Base-by-base conservation (phyloP, 2,888 invertebrate genomes). In the Oligia strigilis region DNA sequence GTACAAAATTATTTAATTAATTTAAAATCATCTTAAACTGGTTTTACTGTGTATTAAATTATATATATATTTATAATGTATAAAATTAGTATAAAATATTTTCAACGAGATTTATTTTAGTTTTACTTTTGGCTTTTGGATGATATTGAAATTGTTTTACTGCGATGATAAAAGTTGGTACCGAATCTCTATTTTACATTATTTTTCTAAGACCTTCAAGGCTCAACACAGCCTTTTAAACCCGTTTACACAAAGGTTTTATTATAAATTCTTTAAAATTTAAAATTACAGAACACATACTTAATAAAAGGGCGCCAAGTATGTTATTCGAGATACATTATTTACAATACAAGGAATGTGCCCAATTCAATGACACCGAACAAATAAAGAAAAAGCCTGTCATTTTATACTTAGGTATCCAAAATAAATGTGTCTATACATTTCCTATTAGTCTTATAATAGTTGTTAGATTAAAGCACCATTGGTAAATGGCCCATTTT, bases 21-120 rank as follows among this genome's bases (percentile, higher is more conserved):
- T 23, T 23, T 58, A 23, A 9, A 23, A 58, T 58, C 3, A 1
- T 23, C 58, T 9, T 58, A 23, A 58, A 23, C 58, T 9, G 58
- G 23, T 9, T 23, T 58, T 23, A 58, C 23, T 58, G 58, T 58
- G 60, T 49, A 58, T 46, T 29, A 29, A 29, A 29, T 29, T 1
- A 29, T 29, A 29, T 36, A n/a, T 14, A 36, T 36, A 13, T 6
- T 23, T n/a, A 40, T 17, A 52, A 43, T 1, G 36, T 71, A 23
- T 65, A 52, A 82, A 66, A 82, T 19, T 14, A 5, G 29, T 66
- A 9, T 40, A 36, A 64, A 81, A 81, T 49, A 72, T 64, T 73
- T 62, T 58, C 3, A 40, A 36, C 36, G 55, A 58, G 60, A 71
- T 58, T n/a, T 2, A 36, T 71, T 70, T 49, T 14, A 9, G 5